Conservation (phyloP, 1,140 invertebrate species). For the Aradophagus sp. region DNA sequence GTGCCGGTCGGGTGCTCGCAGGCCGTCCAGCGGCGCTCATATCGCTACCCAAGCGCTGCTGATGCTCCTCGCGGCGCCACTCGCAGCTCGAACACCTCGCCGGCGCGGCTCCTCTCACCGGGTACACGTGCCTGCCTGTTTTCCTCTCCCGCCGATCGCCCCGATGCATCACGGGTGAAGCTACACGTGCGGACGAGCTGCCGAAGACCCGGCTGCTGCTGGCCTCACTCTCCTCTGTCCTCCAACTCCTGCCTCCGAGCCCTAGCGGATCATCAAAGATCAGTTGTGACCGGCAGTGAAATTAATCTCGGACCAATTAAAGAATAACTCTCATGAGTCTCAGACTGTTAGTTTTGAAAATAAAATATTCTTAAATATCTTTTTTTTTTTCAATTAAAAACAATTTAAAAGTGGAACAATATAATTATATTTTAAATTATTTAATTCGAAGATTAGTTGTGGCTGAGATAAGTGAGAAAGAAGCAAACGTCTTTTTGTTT, state of each 20-base stretch:
- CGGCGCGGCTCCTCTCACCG: constrained; percentile 41
- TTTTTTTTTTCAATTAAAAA: too few species aligned
- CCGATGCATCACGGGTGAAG: constrained; percentile 74
- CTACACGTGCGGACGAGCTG: constrained; percentile 13
- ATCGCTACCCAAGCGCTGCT: constrained; percentile 47
- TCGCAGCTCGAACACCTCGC: constrained; percentile 11
- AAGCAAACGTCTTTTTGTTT: too few species aligned
- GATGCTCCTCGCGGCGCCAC: constrained; percentile 1
- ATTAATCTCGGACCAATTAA: not conserved
- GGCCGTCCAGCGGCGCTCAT: constrained; percentile 70
- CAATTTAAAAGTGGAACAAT: too few species aligned
- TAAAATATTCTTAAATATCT: too few species aligned
- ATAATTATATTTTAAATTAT: too few species aligned
- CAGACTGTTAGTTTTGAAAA: too few species aligned
- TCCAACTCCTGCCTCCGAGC: not conserved
- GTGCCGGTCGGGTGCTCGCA: constrained; percentile 66
- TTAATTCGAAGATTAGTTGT: too few species aligned
- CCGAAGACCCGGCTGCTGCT: constrained; percentile 19
- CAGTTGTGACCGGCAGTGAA: not conserved
- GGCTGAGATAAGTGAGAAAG: too few species aligned
- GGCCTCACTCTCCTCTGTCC: not conserved
- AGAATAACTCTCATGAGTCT: too few species aligned
- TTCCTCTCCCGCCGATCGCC: constrained; percentile 59
- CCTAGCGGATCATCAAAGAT: not conserved
- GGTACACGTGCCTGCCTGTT: constrained; percentile 69